Conservation (phyloP, 2,888 invertebrate genomes). For the Rutpela maculata region DNA sequence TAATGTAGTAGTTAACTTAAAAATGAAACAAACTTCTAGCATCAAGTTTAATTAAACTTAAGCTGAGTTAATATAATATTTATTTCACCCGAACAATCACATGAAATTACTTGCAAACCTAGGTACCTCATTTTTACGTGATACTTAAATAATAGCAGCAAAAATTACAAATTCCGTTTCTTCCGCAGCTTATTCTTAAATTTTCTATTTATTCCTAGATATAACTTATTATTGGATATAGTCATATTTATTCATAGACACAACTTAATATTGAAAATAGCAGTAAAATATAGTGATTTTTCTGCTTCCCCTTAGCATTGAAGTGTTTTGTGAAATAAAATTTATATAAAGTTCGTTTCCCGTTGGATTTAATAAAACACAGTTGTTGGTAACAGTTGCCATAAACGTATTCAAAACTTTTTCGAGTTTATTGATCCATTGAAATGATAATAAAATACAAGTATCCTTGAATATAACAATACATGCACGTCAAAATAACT, state of each 20-base stretch:
- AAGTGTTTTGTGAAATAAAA: conserved; percentile 19
- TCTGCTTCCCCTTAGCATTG: conserved; percentile 20
- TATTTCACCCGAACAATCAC: no score
- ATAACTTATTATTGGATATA: neutral
- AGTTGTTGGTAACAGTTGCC: conserved; percentile 30
- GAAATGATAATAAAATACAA: conserved; percentile 24
- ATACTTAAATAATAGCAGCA: no score
- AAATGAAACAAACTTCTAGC: no score
- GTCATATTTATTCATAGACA: neutral
- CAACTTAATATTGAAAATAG: conserved; percentile 9
- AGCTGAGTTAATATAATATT: no score
- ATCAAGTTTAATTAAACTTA: no score
- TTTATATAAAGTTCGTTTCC: conserved; percentile 30
- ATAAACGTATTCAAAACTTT: conserved; percentile 23
- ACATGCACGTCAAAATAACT: conserved; percentile 19
- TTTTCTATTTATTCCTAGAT: neutral
- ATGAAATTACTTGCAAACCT: no score
- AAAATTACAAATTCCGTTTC: no score
- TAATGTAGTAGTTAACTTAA: no score
- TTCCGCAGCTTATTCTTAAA: no score
- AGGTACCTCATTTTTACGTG: no score
- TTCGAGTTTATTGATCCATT: conserved; percentile 22
- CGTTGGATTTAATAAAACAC: conserved; percentile 23
- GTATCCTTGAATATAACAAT: conserved; percentile 1
- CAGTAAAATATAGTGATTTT: conserved; percentile 10